Evolutionary conservation across 2,797 vertebrate genomes (phyloP).

Genomic region (Gallinago stenura): DNA sequence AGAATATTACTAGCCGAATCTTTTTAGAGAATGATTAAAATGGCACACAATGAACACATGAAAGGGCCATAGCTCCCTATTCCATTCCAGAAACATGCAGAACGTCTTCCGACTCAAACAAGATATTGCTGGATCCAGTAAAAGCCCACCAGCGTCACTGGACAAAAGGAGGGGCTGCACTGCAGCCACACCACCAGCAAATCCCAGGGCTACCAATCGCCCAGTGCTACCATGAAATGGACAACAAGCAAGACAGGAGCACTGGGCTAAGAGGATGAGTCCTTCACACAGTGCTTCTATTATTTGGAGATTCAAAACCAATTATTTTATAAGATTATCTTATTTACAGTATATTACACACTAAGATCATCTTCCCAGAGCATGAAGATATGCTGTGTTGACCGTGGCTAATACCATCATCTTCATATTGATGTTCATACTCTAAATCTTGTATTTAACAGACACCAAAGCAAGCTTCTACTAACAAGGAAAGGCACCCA

Average conservation of each 20-base stretch:
- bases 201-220: neutral
- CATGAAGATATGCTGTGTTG: neutral
- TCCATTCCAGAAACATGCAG: neutral
- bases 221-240: neutral
- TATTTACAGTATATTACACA: neutral
- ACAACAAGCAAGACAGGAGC: neutral
- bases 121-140: neutral
- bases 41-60: neutral
- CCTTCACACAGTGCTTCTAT: neutral
- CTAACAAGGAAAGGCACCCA: neutral
- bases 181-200: neutral
- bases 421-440: neutral
- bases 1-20: neutral
- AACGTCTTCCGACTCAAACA: neutral
- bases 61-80: neutral
- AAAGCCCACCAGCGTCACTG: neutral
- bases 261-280: accelerated
- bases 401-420: neutral
- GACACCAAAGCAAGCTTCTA: neutral
- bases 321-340: neutral
- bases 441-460: neutral
- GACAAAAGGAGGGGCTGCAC: neutral
- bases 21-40: neutral
- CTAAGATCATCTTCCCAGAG: neutral
- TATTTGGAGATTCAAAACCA: neutral